A percentile compares a stretch with the other conserved stretches of the same genome.
phyloP scores from a whole-genome alignment of 2,797 vertebrate genomes.

The Acanthiza pusilla region DNA sequence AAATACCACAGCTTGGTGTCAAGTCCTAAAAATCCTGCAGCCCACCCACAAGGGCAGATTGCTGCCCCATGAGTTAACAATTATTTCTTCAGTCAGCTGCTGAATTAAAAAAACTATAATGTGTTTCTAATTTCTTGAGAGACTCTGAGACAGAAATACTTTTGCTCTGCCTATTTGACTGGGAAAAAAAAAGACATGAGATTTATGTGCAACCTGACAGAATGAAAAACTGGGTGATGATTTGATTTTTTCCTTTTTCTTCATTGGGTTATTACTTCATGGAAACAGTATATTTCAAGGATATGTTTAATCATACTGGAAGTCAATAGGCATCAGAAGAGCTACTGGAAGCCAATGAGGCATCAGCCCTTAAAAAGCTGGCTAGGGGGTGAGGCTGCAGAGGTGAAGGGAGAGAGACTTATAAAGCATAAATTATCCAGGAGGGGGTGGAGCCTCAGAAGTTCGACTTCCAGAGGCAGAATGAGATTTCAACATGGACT shows the following conservation, averaged over 20 bases:
- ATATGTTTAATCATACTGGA: background rate
- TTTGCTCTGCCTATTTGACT: background rate
- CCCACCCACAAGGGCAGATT: background rate
- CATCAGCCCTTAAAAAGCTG: background rate
- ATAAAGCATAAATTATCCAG: background rate
- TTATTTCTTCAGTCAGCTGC: background rate
- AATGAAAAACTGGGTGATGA: background rate
- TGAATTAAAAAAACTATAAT: background rate
- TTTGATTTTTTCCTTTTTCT: background rate
- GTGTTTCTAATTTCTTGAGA: background rate
- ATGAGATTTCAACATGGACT: background rate
- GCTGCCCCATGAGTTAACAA: background rate
- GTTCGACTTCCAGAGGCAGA: background rate
- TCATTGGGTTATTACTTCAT: background rate
- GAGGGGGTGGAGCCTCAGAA: background rate
- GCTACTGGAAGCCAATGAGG: background rate
- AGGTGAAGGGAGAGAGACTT: background rate
- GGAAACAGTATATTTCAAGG: background rate
- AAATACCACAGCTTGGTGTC: background rate
- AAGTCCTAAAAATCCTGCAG: background rate
- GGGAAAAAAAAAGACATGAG: background rate
- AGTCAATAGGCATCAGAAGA: background rate
- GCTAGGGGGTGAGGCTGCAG: background rate
- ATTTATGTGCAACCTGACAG: background rate
- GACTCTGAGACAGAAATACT: background rate